These are phyloP conservation scores for Ciconia boyciana DNA, from an alignment of 2,113 vertebrate species.

Conservation along the genomic window DNA sequence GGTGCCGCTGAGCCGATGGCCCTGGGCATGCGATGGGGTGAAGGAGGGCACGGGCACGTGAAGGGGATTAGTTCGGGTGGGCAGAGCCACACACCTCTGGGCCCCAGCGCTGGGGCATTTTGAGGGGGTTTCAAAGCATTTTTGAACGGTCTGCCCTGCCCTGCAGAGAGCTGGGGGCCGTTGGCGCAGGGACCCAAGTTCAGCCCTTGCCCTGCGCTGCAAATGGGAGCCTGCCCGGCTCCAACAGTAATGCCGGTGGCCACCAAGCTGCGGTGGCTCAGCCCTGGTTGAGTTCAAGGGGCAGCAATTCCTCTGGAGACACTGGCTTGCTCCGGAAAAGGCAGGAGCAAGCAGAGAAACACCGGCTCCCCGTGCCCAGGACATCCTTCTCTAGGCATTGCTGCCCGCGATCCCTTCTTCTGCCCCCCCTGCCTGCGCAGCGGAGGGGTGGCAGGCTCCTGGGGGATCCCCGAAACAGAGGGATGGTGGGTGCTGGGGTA, in stretches of 20 bases:
- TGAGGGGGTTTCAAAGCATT: neutral
- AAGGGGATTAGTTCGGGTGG: neutral
- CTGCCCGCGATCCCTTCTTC: neutral
- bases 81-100: neutral
- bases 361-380: neutral
- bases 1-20: neutral
- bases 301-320: neutral
- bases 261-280: neutral
- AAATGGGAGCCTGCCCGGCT: neutral
- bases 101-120: neutral
- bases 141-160: neutral
- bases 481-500: rapidly evolving
- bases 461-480: neutral
- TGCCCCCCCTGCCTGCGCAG: neutral
- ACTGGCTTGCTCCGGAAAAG: neutral
- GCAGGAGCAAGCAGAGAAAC: neutral
- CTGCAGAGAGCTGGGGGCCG: neutral
- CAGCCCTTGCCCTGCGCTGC: neutral
- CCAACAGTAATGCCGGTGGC: rapidly evolving
- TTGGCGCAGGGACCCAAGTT: rapidly evolving
- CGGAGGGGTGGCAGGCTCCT: neutral
- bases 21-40: rapidly evolving
- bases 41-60: neutral
- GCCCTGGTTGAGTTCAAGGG: neutral
- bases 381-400: neutral